These are phyloP conservation scores for Caenorhabditis auriculariae DNA, from an alignment of 2,888 invertebrate genomes.

Conservation along the genomic window DNA sequence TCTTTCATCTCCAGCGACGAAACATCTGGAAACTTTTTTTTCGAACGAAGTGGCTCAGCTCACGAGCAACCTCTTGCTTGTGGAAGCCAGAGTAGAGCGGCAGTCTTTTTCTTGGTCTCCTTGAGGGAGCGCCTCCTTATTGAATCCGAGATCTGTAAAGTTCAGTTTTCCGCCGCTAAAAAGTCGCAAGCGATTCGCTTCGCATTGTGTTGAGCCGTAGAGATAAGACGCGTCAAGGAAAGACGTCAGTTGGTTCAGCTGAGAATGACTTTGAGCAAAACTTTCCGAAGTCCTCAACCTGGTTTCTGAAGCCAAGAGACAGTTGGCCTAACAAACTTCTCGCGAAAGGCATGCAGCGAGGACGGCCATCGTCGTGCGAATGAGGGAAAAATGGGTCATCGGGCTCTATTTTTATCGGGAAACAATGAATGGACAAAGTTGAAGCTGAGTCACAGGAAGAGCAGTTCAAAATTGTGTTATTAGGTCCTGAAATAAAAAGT, in stretches of 20 bases:
- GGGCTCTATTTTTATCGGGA: constrained; percentile 85
- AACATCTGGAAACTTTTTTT: constrained; percentile 26
- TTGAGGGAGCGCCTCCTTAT: constrained; percentile 63
- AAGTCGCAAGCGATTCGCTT: constrained; percentile 78
- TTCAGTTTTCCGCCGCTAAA: constrained; percentile 66
- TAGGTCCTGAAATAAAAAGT: constrained; percentile 46
- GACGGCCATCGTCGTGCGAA: constrained; percentile 78
- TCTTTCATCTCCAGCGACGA: constrained; percentile 58
- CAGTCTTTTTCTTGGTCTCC: constrained; percentile 62
- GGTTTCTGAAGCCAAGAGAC: constrained; percentile 69
- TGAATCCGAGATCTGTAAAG: constrained; percentile 61
- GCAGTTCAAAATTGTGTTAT: constrained; percentile 60
- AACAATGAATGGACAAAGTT: constrained; percentile 89
- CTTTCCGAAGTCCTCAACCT: constrained; percentile 20
- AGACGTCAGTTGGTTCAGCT: constrained; percentile 90
- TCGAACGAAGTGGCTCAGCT: too few species aligned
- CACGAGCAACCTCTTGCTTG: constrained; percentile 8
- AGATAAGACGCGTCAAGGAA: constrained; percentile 78
- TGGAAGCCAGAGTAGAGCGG: constrained; percentile 26
- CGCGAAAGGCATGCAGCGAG: constrained; percentile 90
- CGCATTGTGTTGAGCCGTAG: constrained; percentile 87
- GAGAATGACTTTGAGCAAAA: constrained; percentile 62
- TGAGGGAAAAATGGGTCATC: constrained; percentile 85
- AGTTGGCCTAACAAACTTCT: constrained; percentile 89
- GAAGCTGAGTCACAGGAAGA: constrained; percentile 80